A percentile compares a stretch with the other conserved stretches of the same genome.
These are phyloP conservation scores for Lypha dubia DNA, from an alignment of 2,888 invertebrate genomes.

Conservation along the genomic window DNA sequence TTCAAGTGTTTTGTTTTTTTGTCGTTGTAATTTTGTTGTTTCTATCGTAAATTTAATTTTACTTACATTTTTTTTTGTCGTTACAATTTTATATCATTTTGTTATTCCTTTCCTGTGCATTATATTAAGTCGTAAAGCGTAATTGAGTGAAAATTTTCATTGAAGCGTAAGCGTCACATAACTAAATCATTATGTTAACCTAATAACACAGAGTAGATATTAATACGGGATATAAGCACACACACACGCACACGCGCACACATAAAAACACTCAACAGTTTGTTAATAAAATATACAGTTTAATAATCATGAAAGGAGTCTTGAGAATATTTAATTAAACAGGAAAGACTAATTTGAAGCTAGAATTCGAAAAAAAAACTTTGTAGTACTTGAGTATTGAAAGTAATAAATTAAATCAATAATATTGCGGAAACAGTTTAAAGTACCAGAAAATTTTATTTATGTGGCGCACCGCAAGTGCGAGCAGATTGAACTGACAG, in stretches of 20 bases:
- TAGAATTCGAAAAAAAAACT: neutral
- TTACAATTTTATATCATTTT: neutral
- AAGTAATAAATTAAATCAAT: neutral
- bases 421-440: neutral
- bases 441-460: no score
- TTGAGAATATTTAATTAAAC: neutral
- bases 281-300: neutral
- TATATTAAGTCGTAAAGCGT: constrained; percentile 80
- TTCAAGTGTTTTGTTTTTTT: no score
- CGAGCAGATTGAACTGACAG: no score
- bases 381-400: neutral
- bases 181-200: constrained; percentile 51
- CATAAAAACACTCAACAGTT: constrained; percentile 6
- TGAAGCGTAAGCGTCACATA: constrained; percentile 76
- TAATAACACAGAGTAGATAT: constrained; percentile 18
- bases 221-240: neutral
- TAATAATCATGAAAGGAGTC: neutral
- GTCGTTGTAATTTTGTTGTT: constrained; percentile 6
- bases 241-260: no score
- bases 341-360: neutral
- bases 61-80: constrained; percentile 1
- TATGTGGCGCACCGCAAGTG: no score
- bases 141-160: constrained; percentile 81
- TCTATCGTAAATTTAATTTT: constrained; percentile 18
- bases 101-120: constrained; percentile 20